Evolutionary conservation across 2,797 vertebrate genomes (phyloP).

Genomic region (Poeciliopsis infans): DNA sequence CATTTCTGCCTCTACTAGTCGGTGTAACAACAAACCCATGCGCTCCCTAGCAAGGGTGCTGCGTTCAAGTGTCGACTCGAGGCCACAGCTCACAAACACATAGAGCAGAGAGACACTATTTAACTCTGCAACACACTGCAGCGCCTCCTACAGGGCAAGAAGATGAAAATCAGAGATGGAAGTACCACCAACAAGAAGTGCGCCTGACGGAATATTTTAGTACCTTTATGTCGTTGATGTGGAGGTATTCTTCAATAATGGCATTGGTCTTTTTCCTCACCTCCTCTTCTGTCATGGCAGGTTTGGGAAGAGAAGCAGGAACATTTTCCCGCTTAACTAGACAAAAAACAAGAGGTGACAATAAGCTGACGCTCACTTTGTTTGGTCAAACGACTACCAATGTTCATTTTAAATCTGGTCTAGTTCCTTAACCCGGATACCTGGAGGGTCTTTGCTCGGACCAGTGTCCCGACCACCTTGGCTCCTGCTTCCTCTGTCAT

Average conservation of each 20-base stretch:
- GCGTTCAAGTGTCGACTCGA: slow-evolving; percentile 94
- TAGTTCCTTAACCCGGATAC: slow-evolving; percentile 29
- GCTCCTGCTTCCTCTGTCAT: slow-evolving; percentile 49
- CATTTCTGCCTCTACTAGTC: slow-evolving; percentile 84
- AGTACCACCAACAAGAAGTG: neutral
- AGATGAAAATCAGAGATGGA: neutral
- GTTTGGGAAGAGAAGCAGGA: slow-evolving; percentile 79
- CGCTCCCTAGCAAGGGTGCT: slow-evolving; percentile 91
- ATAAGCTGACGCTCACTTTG: neutral
- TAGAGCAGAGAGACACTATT: slow-evolving; percentile 87
- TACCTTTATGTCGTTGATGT: slow-evolving; percentile 98
- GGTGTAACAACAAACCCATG: slow-evolving; percentile 89
- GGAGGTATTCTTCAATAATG: slow-evolving; percentile 96
- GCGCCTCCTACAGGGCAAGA: slow-evolving; percentile 84
- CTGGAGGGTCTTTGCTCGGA: slow-evolving; percentile 72
- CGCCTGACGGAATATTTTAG: neutral
- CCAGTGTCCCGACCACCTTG: slow-evolving; percentile 51
- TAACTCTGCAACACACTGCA: slow-evolving; percentile 94
- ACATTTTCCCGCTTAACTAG: slow-evolving; percentile 86
- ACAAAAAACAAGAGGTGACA: neutral
- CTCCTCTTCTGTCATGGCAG: slow-evolving; percentile 87
- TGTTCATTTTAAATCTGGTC: neutral
- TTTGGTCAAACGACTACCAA: neutral
- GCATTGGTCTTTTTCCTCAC: slow-evolving; percentile 93
- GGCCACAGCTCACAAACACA: slow-evolving; percentile 90